Percentiles rank a stretch among this genome's conserved stretches.
These are phyloP conservation scores for Procambarus clarkii DNA, from an alignment of 1,140 invertebrate species.

Conservation along the genomic window DNA sequence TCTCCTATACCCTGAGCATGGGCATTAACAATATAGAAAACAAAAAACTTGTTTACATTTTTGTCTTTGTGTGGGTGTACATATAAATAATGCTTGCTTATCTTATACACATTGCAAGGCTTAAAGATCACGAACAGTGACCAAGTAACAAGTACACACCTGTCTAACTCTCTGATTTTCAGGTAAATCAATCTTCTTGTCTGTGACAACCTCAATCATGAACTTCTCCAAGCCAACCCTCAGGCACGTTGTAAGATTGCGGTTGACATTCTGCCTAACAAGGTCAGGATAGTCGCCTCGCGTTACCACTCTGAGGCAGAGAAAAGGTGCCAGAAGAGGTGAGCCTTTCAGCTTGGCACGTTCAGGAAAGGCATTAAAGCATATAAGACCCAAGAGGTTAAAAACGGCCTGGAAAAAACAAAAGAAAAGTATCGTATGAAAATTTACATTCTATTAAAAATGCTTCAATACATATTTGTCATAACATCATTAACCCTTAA, in stretches of 20 bases:
- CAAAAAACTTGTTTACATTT: no score
- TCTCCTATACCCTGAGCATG: no score
- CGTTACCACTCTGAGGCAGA: conserved; percentile 96
- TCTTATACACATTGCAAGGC: no score
- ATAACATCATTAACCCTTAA: no score
- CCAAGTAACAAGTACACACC: conserved; percentile 30
- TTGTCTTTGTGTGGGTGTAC: no score
- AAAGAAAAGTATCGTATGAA: conserved; percentile 3
- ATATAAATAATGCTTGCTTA: no score
- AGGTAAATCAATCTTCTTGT: conserved; percentile 81
- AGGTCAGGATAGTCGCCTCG: conserved; percentile 95
- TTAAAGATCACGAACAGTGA: no score
- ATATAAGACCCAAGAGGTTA: conserved; percentile 92
- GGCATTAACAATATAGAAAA: no score
- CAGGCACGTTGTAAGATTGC: conserved; percentile 92
- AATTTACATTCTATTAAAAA: background rate
- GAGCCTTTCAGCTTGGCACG: conserved; percentile 93
- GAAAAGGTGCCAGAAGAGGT: conserved; percentile 93
- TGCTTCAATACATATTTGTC: no score
- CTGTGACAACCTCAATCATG: conserved; percentile 97
- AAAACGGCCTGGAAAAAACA: conserved; percentile 83
- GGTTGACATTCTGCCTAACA: conserved; percentile 85
- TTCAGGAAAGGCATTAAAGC: conserved; percentile 96
- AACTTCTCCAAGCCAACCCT: conserved; percentile 96
- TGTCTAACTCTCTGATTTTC: conserved; percentile 72